Evolutionary conservation across 2,113 vertebrate genomes (phyloP).

Genomic region (Cairina moschata): DNA sequence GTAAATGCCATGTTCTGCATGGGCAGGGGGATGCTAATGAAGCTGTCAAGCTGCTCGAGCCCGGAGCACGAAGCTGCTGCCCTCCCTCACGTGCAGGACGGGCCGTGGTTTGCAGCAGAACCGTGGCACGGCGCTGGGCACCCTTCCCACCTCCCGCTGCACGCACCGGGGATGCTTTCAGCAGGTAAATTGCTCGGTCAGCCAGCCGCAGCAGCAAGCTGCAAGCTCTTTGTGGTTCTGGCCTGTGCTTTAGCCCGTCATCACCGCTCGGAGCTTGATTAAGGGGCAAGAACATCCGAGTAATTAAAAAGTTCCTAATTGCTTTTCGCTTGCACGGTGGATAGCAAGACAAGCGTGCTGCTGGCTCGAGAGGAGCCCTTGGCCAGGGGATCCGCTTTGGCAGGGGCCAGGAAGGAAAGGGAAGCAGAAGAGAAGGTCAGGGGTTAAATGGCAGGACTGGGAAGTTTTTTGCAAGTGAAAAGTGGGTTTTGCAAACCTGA

Average conservation of each 20-base stretch:
- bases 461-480: constrained; percentile 19
- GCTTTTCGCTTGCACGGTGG: background rate
- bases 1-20: background rate
- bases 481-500: constrained; percentile 38
- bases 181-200: background rate
- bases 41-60: background rate
- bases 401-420: background rate
- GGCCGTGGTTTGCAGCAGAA: background rate
- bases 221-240: background rate
- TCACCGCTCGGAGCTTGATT: background rate
- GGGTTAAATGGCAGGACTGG: constrained; percentile 23
- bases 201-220: background rate
- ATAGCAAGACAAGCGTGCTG: background rate
- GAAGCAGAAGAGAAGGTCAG: background rate
- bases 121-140: background rate
- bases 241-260: background rate
- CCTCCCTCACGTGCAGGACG: rapidly evolving
- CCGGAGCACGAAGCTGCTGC: background rate
- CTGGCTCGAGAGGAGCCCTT: background rate
- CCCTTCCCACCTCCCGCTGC: background rate
- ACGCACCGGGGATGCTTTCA: background rate
- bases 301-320: background rate
- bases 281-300: background rate
- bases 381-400: background rate
- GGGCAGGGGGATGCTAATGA: background rate